Percentiles rank a stretch among this genome's conserved stretches.
Evolutionary conservation across 2,888 invertebrate genomes (phyloP).

Genomic region (Cryptophagus acutangulus): DNA sequence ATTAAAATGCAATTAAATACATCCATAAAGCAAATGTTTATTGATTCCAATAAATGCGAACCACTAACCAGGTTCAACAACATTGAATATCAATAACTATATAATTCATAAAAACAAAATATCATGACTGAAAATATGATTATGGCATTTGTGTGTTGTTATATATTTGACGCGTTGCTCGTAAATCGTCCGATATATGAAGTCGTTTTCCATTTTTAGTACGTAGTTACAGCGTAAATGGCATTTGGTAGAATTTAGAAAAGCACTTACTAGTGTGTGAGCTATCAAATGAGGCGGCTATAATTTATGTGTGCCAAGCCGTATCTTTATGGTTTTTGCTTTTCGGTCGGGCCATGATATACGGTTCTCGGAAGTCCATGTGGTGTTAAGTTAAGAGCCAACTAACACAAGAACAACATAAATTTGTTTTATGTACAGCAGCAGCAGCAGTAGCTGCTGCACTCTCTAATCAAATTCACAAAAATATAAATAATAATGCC

Average conservation of each 20-base stretch:
- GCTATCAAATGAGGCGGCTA: slow-evolving; percentile 40
- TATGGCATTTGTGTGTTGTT: slow-evolving; percentile 13
- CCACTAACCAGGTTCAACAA: too few relatives aligned
- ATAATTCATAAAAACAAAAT: slow-evolving; percentile 2
- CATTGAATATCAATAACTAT: too few relatives aligned
- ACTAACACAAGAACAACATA: slow-evolving; percentile 43
- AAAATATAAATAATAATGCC: slow-evolving; percentile 38
- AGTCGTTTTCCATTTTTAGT: slow-evolving; percentile 31
- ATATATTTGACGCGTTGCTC: slow-evolving; percentile 21
- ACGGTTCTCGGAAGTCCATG: slow-evolving; percentile 45
- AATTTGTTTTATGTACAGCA: too few relatives aligned
- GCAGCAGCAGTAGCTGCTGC: too few relatives aligned
- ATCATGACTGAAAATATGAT: neutral
- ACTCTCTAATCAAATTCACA: too few relatives aligned
- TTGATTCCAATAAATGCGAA: too few relatives aligned
- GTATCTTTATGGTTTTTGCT: slow-evolving; percentile 42
- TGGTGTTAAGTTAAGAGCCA: too few relatives aligned
- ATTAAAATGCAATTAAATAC: too few relatives aligned
- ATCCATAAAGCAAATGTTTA: too few relatives aligned
- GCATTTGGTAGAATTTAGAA: slow-evolving; percentile 43
- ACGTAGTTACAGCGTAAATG: slow-evolving; percentile 28
- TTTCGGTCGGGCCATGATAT: too few relatives aligned
- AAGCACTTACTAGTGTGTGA: slow-evolving; percentile 38
- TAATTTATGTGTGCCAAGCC: slow-evolving; percentile 45
- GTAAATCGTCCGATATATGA: slow-evolving; percentile 25